These are phyloP conservation scores for Cantharis rustica DNA, from an alignment of 2,888 invertebrate species.

Conservation along the genomic window DNA sequence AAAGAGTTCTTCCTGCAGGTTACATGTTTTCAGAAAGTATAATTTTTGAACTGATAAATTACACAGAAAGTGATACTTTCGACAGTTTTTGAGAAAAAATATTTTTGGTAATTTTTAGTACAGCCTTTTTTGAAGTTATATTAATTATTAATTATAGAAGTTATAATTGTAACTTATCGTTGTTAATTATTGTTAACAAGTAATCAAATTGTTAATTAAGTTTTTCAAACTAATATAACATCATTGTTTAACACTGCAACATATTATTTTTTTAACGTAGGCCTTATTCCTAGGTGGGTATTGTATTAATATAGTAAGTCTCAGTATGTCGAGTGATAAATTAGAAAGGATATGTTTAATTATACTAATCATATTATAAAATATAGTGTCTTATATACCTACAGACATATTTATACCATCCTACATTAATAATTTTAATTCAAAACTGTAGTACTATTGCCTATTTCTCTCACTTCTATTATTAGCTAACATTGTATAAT, in stretches of 20 bases:
- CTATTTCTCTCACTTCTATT: neutral
- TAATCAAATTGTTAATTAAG: neutral
- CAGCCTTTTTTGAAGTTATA: no score
- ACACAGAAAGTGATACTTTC: no score
- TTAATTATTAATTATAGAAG: no score
- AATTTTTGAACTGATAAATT: no score
- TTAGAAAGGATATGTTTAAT: slow-evolving; percentile 2
- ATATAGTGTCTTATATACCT: neutral
- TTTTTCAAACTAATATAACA: neutral
- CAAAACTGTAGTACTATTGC: neutral
- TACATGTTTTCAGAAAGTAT: no score
- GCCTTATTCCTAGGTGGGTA: neutral
- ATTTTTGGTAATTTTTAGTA: no score
- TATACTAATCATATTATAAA: neutral
- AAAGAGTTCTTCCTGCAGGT: no score
- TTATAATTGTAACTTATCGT: neutral
- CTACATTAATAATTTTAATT: neutral
- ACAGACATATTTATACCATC: neutral
- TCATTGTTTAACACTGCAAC: neutral
- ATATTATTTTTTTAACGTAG: neutral
- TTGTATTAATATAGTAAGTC: neutral
- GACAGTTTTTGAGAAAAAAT: no score
- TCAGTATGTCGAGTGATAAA: neutral
- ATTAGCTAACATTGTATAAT: neutral
- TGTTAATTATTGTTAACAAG: neutral